Base-by-base conservation (phyloP, 1,140 invertebrate species). In the Diachasmimorpha longicaudata region DNA sequence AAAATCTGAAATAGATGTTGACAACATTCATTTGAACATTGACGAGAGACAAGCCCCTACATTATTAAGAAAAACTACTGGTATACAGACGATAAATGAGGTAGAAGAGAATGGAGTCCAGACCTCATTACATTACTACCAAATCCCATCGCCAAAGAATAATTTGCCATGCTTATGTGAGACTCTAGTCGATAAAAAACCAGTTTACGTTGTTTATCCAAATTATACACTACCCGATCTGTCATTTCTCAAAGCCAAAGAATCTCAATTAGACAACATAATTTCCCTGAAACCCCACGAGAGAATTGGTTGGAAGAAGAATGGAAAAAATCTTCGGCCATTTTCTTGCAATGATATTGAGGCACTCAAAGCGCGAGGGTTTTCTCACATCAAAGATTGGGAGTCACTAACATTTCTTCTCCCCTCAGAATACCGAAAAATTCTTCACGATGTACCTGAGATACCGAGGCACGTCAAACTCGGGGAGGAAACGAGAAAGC, bases 161-260 rank as follows among this genome's bases (percentile, higher is more conserved):
- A 70, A 80, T n/a, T 79, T 11, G 70, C 63, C 67, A 68, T 52
- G 77, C 68, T 68, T 85, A n/a, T 80, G 79, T n/a, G 86, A 88
- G 72, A 86, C 82, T 0, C 66, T 83, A 9, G 48, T 87, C 79
- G 87, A 92, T 14, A 92, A 93, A 81, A 92, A 91, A 74, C 94
- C 95, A 4, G 94, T 97, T 13, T 97, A 96, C 84, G 94, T 98
- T 55, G 93, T 96, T 77, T 98, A 97, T 90, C 96, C 96, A 14
- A 97, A 96, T 87, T 98, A 98, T 82, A 94, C 96, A 0, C 86
- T 98, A 52, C 96, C 96, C 11, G 95, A 97, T 88, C 90, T 97
- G 68, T 94, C 93, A 71, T 98, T 98, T 87, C 91, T 98, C 16
- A 92, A 93, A 74, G 90, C 91, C 39, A 91, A 91, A 79, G 89